Evolutionary conservation across 2,113 vertebrate species (phyloP).

Genomic region (Aldabrachelys gigantea): DNA sequence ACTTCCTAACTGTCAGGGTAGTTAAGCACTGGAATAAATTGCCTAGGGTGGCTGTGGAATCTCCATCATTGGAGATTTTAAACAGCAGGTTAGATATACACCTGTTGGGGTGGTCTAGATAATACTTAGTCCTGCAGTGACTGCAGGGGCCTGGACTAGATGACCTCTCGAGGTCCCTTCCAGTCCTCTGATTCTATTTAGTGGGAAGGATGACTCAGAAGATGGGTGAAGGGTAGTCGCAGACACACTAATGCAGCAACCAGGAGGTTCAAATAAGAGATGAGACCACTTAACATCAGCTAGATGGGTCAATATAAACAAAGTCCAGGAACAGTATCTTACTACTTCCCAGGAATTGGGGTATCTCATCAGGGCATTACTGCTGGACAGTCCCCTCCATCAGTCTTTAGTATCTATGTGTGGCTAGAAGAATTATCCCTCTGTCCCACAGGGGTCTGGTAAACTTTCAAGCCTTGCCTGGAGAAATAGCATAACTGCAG

Average conservation of each 20-base stretch:
- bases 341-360: not conserved
- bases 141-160: too few species aligned
- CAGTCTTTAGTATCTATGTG: rapidly evolving
- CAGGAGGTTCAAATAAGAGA: not conserved
- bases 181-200: not conserved
- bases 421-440: not conserved
- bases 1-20: too few species aligned
- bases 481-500: not conserved
- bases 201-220: not conserved
- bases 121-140: too few species aligned
- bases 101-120: too few species aligned
- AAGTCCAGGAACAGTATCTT: not conserved
- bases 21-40: too few species aligned
- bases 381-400: not conserved
- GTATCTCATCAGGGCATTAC: not conserved
- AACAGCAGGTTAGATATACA: too few species aligned
- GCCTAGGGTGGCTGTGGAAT: too few species aligned
- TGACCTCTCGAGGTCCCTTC: too few species aligned
- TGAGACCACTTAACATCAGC: not conserved
- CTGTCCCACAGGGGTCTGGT: not conserved
- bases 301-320: not conserved
- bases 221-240: not conserved
- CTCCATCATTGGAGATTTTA: too few species aligned
- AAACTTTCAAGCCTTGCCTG: not conserved
- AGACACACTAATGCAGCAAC: not conserved